Base-by-base conservation (phyloP, 2,888 invertebrate genomes). In the Leptinotarsa peninsularis region DNA sequence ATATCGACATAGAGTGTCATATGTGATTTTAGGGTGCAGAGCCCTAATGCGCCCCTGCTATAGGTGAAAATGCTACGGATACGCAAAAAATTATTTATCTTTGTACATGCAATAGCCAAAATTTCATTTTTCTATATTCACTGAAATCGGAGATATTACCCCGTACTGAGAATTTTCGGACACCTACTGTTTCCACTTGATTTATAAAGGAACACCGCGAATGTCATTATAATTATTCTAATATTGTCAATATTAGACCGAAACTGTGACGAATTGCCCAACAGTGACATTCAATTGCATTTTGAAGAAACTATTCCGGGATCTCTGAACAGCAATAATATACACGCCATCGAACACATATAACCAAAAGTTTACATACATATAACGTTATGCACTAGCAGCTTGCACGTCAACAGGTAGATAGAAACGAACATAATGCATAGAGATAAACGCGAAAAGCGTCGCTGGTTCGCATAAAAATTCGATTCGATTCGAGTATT, bases 401-500 rank as follows among this genome's bases (percentile, higher is more conserved):
- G 15, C 14, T 13, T 15, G 21, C 23, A 63, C 43, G 43, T 63
- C 63, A 63, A 63, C 63, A 63, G 63, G 63, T 70, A 58, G n/a
- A 70, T 58, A 49, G 18, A 49, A 43, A 58, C 27, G 54, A 69
- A 56, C 69, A 56, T 17, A 54, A 27, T 58, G 70, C 58, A 58
- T 70, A 49, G 21, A 70, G 58, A 27, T 43, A 49, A 58, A 70
- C 27, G 15, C 68, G 68, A 23, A 54, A 68, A 49, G 27, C 68
- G 68, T 15, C 21, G 43, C 52, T 21, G 17, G n/a, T 2, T 63
- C 23, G 49, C 50, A 18, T 68, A 68, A 56, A 56, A 69, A 56
- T 68, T 68, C 68, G 66, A 71, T 73, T 76, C 71, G 67, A 73
- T 72, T 75, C 68, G 50, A 72, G 67, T 66, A 68, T 68, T 75